phyloP scores from a whole-genome alignment of 2,113 vertebrate genomes.

The Agapornis roseicollis region DNA sequence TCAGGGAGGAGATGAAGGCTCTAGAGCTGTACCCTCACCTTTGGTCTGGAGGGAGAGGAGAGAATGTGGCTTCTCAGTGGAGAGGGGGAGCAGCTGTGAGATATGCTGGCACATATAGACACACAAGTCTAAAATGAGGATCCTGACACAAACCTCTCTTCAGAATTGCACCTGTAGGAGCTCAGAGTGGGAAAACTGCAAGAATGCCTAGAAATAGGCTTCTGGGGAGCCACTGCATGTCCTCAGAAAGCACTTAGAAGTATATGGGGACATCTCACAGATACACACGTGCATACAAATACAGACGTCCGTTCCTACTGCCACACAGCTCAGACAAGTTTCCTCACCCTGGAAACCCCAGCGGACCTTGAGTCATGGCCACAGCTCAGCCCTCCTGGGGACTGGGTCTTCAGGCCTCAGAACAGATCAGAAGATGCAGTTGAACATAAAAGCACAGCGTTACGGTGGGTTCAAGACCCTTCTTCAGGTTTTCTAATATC shows the following conservation, averaged over 20 bases:
- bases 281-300: accelerated
- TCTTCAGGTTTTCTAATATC: neutral
- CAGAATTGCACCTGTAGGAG: neutral
- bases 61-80: neutral
- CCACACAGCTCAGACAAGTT: neutral
- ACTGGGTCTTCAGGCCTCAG: neutral
- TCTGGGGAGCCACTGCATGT: neutral
- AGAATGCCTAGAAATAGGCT: neutral
- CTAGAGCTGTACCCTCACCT: neutral
- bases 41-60: neutral
- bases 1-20: neutral
- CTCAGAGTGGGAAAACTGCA: neutral
- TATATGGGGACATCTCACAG: neutral
- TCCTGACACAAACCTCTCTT: neutral
- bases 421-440: neutral
- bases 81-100: neutral
- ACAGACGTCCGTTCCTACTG: accelerated
- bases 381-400: neutral
- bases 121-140: neutral
- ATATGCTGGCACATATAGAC: neutral
- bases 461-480: neutral
- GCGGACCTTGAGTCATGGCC: accelerated
- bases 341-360: neutral
- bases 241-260: neutral
- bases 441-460: neutral